Percentiles rank a stretch among this genome's conserved stretches.
phyloP scores from a whole-genome alignment of 2,888 invertebrate genomes.

The Myathropa florea region DNA sequence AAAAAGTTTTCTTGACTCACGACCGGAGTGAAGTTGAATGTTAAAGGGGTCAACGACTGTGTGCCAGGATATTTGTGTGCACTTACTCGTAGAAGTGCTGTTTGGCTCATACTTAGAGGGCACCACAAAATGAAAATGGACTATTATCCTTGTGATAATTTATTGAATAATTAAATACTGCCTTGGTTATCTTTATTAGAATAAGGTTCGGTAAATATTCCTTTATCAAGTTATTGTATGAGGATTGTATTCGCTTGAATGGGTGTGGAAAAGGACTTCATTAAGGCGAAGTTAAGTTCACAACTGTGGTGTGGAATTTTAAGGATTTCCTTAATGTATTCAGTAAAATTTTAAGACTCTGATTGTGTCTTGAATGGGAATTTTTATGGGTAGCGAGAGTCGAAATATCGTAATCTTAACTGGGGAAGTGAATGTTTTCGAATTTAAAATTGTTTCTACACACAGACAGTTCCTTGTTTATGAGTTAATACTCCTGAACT shows the following conservation, averaged over 20 bases:
- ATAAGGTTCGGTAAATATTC: neutral
- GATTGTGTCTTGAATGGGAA: neutral
- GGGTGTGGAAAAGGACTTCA: neutral
- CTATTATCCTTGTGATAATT: constrained; percentile 73
- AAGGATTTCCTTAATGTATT: neutral
- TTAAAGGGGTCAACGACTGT: constrained; percentile 33
- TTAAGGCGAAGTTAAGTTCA: neutral
- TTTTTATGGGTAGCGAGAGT: neutral
- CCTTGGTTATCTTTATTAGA: neutral
- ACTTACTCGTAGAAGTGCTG: neutral
- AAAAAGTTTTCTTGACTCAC: constrained; percentile 34
- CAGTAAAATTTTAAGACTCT: neutral
- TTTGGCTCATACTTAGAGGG: neutral
- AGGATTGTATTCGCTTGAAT: neutral
- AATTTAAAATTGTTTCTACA: too few relatives aligned
- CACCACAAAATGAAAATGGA: constrained; percentile 51
- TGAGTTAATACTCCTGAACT: too few relatives aligned
- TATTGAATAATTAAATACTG: constrained; percentile 72
- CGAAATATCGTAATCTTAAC: neutral
- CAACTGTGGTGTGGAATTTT: neutral
- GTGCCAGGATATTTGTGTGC: neutral
- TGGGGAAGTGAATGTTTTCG: neutral
- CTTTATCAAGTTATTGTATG: neutral
- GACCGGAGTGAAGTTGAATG: constrained; percentile 14
- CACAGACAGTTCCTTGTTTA: too few relatives aligned